phyloP scores from a whole-genome alignment of 2,113 vertebrate species.

The Alexandromys fortis region DNA sequence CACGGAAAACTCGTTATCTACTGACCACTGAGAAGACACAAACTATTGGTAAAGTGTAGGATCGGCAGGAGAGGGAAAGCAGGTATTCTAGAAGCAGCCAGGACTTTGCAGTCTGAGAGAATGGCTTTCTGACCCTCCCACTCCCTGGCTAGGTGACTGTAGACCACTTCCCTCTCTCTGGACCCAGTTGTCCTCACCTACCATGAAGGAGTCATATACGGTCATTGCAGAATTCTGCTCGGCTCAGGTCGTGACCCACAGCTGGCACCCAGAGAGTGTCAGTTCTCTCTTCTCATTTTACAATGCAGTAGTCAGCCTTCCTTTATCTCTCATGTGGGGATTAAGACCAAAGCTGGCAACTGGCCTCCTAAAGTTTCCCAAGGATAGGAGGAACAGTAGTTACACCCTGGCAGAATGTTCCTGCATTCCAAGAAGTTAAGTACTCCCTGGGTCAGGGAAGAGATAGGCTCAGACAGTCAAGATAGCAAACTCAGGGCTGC shows the following conservation, averaged over 20 bases:
- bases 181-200: background rate
- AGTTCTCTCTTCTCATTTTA: background rate
- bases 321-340: background rate
- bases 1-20: background rate
- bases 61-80: no score
- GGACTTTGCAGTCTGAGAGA: background rate
- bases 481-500: background rate
- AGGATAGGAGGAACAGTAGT: background rate
- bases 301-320: background rate
- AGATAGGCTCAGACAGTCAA: background rate
- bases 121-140: background rate
- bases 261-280: background rate
- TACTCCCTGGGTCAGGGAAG: background rate
- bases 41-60: background rate
- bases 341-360: conserved; percentile 6
- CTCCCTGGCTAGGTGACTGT: background rate
- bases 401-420: background rate
- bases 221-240: background rate
- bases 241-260: background rate
- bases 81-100: background rate
- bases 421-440: background rate
- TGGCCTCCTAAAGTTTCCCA: conserved; percentile 35
- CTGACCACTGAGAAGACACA: background rate
- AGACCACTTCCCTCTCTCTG: background rate
- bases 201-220: background rate